Percentiles rank a stretch among this genome's conserved stretches.
Conservation (phyloP, 2,113 vertebrate genomes). For the Tenrec ecaudatus region DNA sequence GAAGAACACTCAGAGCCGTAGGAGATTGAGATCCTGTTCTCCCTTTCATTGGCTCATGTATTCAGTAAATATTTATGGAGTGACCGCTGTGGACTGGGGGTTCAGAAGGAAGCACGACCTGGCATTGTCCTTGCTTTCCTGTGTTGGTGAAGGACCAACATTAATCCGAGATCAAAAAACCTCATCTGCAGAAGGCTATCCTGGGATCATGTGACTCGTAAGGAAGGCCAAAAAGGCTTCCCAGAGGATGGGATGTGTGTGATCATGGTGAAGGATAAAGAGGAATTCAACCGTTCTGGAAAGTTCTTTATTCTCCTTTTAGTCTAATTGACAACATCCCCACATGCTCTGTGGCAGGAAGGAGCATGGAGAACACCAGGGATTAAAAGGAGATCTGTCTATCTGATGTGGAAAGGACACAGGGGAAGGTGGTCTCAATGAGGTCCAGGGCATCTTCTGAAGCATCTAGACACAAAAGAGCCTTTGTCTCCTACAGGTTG, state of each 20-base stretch:
- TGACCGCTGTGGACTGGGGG: conserved; percentile 69
- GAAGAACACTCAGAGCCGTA: conserved; percentile 66
- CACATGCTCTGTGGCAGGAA: not conserved
- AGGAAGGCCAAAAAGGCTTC: not conserved
- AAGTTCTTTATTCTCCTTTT: not conserved
- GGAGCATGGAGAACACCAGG: not conserved
- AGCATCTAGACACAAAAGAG: not conserved
- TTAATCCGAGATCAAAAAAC: not conserved
- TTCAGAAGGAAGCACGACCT: conserved; percentile 64
- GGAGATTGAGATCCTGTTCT: conserved; percentile 46
- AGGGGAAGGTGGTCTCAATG: not conserved
- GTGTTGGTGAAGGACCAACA: conserved; percentile 33
- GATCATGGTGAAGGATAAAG: not conserved
- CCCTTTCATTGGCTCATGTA: conserved; percentile 74
- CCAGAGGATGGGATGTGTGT: not conserved
- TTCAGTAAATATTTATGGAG: conserved; percentile 80
- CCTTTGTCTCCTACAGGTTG: not conserved
- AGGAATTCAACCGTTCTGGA: not conserved
- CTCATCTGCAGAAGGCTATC: not conserved
- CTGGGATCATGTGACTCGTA: not conserved
- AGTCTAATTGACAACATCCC: not conserved
- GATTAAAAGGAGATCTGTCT: not conserved
- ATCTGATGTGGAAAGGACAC: not conserved
- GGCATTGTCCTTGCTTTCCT: conserved; percentile 6
- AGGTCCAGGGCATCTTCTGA: not conserved